These are phyloP conservation scores for Megalops atlanticus DNA, from an alignment of 2,113 vertebrate species.

Conservation along the genomic window DNA sequence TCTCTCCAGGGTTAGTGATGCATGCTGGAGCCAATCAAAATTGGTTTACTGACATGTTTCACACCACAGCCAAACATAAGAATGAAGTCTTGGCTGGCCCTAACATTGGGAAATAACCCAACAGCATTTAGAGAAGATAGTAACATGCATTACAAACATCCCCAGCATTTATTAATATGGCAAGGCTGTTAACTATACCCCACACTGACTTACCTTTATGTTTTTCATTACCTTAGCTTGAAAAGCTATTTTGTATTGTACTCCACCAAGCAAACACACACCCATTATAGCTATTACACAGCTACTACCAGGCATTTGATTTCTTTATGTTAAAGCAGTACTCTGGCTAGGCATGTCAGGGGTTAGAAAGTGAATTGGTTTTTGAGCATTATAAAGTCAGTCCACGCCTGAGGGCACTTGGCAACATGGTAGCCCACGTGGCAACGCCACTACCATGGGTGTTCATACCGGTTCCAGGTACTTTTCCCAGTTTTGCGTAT, in stretches of 20 bases:
- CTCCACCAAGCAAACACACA: not conserved
- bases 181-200: not conserved
- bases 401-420: not conserved
- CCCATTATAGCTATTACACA: not conserved
- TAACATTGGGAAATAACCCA: not conserved
- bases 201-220: not conserved
- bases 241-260: no score
- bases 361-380: not conserved
- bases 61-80: not conserved
- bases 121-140: not conserved
- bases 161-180: not conserved
- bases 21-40: not conserved
- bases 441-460: not conserved
- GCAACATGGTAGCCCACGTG: not conserved
- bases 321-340: not conserved
- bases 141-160: not conserved
- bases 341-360: not conserved
- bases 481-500: constrained; percentile 80
- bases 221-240: not conserved
- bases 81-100: not conserved
- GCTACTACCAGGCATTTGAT: not conserved
- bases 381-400: not conserved
- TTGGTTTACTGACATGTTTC: not conserved
- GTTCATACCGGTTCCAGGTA: constrained; percentile 78
- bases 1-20: not conserved